A percentile compares a stretch with the other conserved stretches of the same genome.
Conservation (phyloP, 2,797 vertebrate genomes). For the Lepus townsendii region DNA sequence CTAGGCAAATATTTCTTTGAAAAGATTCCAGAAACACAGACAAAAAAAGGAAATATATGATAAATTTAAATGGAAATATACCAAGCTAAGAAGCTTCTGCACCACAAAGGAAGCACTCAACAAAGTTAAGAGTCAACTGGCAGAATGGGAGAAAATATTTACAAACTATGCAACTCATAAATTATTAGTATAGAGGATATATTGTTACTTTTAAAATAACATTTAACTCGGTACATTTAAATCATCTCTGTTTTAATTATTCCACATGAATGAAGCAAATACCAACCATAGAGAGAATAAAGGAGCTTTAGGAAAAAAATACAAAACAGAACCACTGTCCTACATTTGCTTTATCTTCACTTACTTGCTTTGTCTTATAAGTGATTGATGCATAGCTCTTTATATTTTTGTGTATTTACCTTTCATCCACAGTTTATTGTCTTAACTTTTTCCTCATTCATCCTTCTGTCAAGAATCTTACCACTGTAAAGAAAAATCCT, state of each 20-base stretch:
- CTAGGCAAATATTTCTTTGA: too few species aligned
- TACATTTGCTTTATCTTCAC: neutral
- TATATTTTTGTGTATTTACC: neutral
- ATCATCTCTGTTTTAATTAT: neutral
- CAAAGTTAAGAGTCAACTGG: too few species aligned
- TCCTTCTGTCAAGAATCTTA: neutral
- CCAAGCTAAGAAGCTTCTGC: too few species aligned
- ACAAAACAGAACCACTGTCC: neutral
- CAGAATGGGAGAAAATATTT: too few species aligned
- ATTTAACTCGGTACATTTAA: neutral
- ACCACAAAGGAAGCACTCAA: too few species aligned
- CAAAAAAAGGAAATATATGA: too few species aligned
- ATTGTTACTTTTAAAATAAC: neutral
- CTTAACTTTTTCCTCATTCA: neutral
- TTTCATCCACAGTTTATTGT: neutral
- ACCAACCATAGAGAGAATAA: neutral
- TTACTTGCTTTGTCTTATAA: neutral
- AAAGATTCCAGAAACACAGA: too few species aligned
- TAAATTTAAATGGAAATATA: too few species aligned
- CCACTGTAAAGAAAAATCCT: neutral
- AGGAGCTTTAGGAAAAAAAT: neutral
- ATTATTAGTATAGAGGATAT: too few species aligned
- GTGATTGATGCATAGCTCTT: neutral
- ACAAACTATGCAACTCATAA: too few species aligned
- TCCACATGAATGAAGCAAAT: neutral